Conservation (phyloP, 2,113 vertebrate species). For the Pao palembangensis region DNA sequence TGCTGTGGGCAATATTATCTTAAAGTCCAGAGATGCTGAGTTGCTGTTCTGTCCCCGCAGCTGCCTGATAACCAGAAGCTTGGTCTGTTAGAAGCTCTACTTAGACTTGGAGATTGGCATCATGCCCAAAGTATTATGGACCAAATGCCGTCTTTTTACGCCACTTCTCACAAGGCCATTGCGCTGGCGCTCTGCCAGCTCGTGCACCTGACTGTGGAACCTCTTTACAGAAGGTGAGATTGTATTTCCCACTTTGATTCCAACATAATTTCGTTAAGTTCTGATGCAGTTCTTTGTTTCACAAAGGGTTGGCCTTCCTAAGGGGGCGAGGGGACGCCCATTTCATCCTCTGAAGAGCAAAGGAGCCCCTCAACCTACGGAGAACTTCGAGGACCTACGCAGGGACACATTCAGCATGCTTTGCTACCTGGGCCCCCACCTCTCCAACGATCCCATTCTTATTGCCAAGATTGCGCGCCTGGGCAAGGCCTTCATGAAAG, state of each 20-base stretch:
- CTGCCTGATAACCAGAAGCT: conserved; percentile 97
- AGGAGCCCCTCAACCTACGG: conserved; percentile 83
- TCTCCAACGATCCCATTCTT: conserved; percentile 93
- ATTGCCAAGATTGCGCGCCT: conserved; percentile 94
- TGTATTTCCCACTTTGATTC: not conserved
- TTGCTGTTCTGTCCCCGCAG: conserved; percentile 63
- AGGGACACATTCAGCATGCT: conserved; percentile 95
- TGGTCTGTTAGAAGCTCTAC: conserved; percentile 90
- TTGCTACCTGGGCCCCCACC: conserved; percentile 92
- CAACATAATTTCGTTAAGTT: not conserved
- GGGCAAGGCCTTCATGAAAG: conserved; percentile 98
- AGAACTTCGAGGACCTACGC: conserved; percentile 87
- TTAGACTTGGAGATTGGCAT: conserved; percentile 96
- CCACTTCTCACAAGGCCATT: conserved; percentile 91
- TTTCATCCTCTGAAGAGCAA: conserved; percentile 80
- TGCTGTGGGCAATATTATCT: not conserved
- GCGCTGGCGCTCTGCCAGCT: conserved; percentile 93
- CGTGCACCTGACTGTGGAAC: conserved; percentile 92
- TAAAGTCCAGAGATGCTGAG: not conserved
- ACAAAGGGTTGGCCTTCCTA: conserved; percentile 88
- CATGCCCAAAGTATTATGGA: conserved; percentile 97
- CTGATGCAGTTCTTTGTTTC: conserved; percentile 13
- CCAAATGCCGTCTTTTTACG: conserved; percentile 95
- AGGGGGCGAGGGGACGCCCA: conserved; percentile 87
- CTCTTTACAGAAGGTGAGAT: conserved; percentile 90